Percentiles rank a stretch among this genome's conserved stretches.
Conservation (phyloP, 2,888 invertebrate genomes). For the Sylvicola fuscatus region DNA sequence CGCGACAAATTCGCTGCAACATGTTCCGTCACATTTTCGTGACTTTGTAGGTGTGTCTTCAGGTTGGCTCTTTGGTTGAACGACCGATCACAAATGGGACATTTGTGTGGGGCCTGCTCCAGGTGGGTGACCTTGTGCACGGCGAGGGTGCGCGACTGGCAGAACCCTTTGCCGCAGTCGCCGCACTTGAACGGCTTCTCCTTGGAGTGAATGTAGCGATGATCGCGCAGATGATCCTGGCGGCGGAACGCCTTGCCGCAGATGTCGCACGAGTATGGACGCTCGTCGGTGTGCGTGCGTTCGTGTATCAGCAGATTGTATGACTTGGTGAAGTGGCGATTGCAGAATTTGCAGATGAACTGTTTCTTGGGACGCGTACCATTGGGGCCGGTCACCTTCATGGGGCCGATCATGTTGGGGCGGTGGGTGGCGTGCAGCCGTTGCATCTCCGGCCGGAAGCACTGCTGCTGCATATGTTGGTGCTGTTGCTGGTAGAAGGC, state of each 20-base stretch:
- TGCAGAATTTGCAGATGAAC: slow-evolving; percentile 96
- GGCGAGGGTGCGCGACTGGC: slow-evolving; percentile 87
- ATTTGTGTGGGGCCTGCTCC: slow-evolving; percentile 87
- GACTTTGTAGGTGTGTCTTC: slow-evolving; percentile 75
- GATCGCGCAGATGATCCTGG: slow-evolving; percentile 83
- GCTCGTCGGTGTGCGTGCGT: slow-evolving; percentile 89
- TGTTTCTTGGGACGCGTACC: slow-evolving; percentile 54
- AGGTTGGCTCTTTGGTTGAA: slow-evolving; percentile 87
- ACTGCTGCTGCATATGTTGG: slow-evolving; percentile 6
- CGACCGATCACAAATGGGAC: slow-evolving; percentile 68
- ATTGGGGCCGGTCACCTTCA: slow-evolving; percentile 33
- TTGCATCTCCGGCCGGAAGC: slow-evolving; percentile 1
- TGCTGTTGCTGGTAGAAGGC: slow-evolving; percentile 39
- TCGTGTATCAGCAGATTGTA: slow-evolving; percentile 96
- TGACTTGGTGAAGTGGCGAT: slow-evolving; percentile 92
- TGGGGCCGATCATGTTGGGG: slow-evolving; percentile 28
- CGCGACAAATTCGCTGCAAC: slow-evolving; percentile 4
- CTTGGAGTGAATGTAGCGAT: slow-evolving; percentile 93
- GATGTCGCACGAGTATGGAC: slow-evolving; percentile 90
- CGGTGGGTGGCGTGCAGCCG: slow-evolving; percentile 28
- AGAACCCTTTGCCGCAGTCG: slow-evolving; percentile 96
- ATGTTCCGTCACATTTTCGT: slow-evolving; percentile 28
- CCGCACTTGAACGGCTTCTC: slow-evolving; percentile 96
- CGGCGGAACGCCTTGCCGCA: slow-evolving; percentile 90
- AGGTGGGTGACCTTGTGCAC: slow-evolving; percentile 88